Percentiles rank a stretch among this genome's conserved stretches.
Conservation (phyloP, 1,140 invertebrate genomes). For the Drosophila pallidifrons region DNA sequence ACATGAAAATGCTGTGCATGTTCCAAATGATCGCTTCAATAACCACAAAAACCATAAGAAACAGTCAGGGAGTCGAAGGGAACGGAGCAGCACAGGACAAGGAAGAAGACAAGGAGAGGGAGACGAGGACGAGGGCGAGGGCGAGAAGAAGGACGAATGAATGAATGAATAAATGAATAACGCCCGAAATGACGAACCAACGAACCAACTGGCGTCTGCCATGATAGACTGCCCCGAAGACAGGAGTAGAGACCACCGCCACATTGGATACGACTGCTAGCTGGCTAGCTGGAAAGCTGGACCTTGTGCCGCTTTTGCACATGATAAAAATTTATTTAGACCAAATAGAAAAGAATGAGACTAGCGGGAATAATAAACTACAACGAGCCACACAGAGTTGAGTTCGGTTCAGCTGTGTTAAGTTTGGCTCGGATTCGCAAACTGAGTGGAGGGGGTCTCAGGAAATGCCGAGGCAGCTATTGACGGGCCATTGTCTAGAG, state of each 20-base stretch:
- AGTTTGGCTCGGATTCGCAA: conserved; percentile 6
- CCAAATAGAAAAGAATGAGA: conserved; percentile 80
- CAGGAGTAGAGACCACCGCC: conserved; percentile 4
- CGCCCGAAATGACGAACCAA: conserved; percentile 31
- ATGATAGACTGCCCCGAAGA: conserved; percentile 3
- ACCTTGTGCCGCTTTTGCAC: conserved; percentile 57
- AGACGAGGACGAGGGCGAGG: conserved; percentile 9
- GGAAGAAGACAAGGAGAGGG: conserved; percentile 37
- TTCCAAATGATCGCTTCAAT: conserved; percentile 84
- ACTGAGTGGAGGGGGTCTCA: neutral
- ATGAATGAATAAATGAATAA: conserved; percentile 64
- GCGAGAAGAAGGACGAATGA: conserved; percentile 35
- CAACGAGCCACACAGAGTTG: conserved; percentile 45
- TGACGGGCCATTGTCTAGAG: conserved; percentile 49
- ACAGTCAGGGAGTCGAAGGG: conserved; percentile 45
- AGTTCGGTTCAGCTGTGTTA: conserved; percentile 22
- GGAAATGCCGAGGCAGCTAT: conserved; percentile 41
- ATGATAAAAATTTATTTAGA: conserved; percentile 84
- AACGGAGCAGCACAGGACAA: neutral
- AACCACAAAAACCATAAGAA: conserved; percentile 83
- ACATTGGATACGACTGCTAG: neutral
- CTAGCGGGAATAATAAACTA: conserved; percentile 81
- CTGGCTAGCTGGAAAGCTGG: neutral
- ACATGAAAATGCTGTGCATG: conserved; percentile 80
- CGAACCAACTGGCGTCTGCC: neutral